Evolutionary conservation across 2,113 vertebrate genomes (phyloP).

Genomic region (Rhinichthys klamathensis): DNA sequence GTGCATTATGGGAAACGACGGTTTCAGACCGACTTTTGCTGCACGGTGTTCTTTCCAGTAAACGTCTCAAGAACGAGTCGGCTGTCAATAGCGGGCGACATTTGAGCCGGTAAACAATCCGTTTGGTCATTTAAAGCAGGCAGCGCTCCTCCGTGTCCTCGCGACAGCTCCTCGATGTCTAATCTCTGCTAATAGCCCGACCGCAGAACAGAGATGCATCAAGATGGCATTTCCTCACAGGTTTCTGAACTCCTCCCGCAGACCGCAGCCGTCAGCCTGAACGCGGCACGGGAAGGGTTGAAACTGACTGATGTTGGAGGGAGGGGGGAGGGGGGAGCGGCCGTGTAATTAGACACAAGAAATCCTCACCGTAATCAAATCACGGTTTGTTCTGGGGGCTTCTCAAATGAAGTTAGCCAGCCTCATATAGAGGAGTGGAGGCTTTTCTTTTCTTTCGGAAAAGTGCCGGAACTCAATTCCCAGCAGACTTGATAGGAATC

Average conservation of each 20-base stretch:
- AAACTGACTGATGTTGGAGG: conserved; percentile 67
- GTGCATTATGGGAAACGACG: conserved; percentile 27
- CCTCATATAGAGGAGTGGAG: conserved; percentile 70
- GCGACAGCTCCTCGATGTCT: conserved; percentile 29
- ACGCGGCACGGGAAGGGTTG: conserved; percentile 59
- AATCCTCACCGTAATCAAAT: conserved; percentile 79
- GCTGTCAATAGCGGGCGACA: conserved; percentile 4
- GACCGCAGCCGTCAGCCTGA: conserved; percentile 3
- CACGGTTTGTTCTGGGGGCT: conserved; percentile 75
- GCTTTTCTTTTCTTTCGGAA: conserved; percentile 66
- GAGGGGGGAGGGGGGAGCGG: conserved; percentile 64
- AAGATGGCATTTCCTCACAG: neutral
- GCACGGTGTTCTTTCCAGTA: conserved; percentile 16
- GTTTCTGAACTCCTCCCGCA: neutral
- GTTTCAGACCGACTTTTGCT: neutral
- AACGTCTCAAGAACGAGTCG: conserved; percentile 5
- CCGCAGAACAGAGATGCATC: conserved; percentile 27
- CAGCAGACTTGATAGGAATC: conserved; percentile 78
- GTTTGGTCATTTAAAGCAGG: conserved; percentile 24
- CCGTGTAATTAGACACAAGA: conserved; percentile 78
- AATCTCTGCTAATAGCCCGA: conserved; percentile 31
- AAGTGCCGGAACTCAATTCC: conserved; percentile 74
- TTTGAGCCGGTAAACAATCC: conserved; percentile 22
- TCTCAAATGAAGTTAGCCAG: conserved; percentile 76
- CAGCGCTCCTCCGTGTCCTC: neutral